Evolutionary conservation across 2,797 vertebrate genomes (phyloP).

Genomic region (Crenichthys baileyi): DNA sequence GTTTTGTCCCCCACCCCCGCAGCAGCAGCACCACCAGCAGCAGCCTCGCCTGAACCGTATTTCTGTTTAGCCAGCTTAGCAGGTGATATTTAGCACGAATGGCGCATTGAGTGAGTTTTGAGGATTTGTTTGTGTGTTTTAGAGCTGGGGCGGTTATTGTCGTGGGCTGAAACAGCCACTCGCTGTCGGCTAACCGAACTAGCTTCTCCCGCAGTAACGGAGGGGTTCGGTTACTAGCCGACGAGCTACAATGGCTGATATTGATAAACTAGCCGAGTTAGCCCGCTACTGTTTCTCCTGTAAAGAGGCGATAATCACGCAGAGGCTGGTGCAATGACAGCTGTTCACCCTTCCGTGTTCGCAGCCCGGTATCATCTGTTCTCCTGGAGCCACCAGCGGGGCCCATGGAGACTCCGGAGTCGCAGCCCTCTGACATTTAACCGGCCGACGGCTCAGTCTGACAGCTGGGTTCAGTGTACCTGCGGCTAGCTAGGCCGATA

Average conservation of each 20-base stretch:
- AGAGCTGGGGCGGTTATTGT: conserved; percentile 8
- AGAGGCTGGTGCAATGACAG: conserved; percentile 32
- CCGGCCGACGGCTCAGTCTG: conserved; percentile 54
- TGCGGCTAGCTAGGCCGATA: conserved; percentile 71
- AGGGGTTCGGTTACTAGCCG: not conserved
- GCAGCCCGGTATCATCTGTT: conserved; percentile 42
- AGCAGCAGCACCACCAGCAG: conserved; percentile 5
- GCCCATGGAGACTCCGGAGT: conserved; percentile 56
- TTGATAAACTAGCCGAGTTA: conserved; percentile 61
- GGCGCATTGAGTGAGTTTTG: conserved; percentile 1
- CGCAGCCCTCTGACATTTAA: conserved; percentile 70
- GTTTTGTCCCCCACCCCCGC: conserved; percentile 71
- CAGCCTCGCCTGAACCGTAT: conserved; percentile 61
- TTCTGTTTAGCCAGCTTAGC: conserved; percentile 55
- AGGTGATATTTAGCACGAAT: conserved; percentile 23
- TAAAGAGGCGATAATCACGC: conserved; percentile 28
- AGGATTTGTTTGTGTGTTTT: conserved; percentile 14
- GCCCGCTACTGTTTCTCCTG: conserved; percentile 50
- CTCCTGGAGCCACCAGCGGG: conserved; percentile 41
- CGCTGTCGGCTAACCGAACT: not conserved
- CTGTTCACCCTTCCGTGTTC: conserved; percentile 38
- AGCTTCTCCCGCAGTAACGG: conserved; percentile 7
- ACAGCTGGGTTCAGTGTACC: conserved; percentile 62
- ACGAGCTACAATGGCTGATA: conserved; percentile 54
- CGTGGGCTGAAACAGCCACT: conserved; percentile 14